Percentiles rank a stretch among this genome's conserved stretches.
Conservation (phyloP, 2,113 vertebrate genomes). For the Sebastes schlegelii region DNA sequence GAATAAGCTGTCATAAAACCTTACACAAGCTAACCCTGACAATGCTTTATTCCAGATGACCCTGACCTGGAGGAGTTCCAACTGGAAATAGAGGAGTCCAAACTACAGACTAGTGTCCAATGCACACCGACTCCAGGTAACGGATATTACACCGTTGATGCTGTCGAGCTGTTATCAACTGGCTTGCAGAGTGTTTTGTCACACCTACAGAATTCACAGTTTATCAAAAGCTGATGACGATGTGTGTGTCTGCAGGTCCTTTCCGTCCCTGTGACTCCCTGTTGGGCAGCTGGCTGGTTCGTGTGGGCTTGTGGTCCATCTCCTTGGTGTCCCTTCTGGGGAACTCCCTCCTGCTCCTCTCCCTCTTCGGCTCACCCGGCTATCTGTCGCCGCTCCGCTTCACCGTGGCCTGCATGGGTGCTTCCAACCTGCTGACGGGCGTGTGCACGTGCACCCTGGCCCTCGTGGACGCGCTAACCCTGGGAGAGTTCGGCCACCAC, state of each 20-base stretch:
- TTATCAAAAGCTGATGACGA: neutral
- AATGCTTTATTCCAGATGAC: slow-evolving; percentile 86
- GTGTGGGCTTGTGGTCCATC: slow-evolving; percentile 92
- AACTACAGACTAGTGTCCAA: slow-evolving; percentile 89
- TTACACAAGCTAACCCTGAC: neutral
- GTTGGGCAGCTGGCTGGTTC: slow-evolving; percentile 94
- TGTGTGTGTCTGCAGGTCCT: slow-evolving; percentile 86
- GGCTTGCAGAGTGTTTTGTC: neutral
- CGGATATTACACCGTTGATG: neutral
- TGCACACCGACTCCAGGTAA: slow-evolving; percentile 92
- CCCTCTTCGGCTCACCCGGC: slow-evolving; percentile 86
- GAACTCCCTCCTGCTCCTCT: slow-evolving; percentile 89
- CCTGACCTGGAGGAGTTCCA: slow-evolving; percentile 92
- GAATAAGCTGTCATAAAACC: neutral
- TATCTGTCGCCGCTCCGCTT: slow-evolving; percentile 91
- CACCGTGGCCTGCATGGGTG: slow-evolving; percentile 90
- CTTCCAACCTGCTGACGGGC: slow-evolving; percentile 90
- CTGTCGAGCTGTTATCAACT: neutral
- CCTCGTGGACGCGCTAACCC: slow-evolving; percentile 89
- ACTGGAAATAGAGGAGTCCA: slow-evolving; percentile 89
- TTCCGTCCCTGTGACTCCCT: slow-evolving; percentile 96
- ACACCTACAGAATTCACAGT: neutral
- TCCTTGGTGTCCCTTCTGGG: slow-evolving; percentile 88
- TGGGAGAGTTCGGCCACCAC: slow-evolving; percentile 88
- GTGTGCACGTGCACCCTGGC: slow-evolving; percentile 90